These are phyloP conservation scores for Myripristis murdjan DNA, from an alignment of 2,797 vertebrate species.

Conservation along the genomic window DNA sequence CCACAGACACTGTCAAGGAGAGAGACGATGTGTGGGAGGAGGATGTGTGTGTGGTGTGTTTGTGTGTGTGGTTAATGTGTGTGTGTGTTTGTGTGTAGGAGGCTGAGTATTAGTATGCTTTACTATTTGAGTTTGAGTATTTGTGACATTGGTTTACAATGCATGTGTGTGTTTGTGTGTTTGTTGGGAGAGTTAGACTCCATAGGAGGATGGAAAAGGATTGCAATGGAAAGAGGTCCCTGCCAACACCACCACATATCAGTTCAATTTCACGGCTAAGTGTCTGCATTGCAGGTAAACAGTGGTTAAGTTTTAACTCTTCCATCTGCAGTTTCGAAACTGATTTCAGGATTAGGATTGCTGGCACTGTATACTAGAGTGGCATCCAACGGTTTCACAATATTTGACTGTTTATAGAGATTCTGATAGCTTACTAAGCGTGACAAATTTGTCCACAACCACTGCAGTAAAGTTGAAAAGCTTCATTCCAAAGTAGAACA, in stretches of 20 bases:
- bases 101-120: constrained; percentile 47
- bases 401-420: background rate
- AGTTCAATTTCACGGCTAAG: constrained; percentile 54
- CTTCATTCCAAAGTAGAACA: no score
- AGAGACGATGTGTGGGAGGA: constrained; percentile 58
- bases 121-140: constrained; percentile 56
- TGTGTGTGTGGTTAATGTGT: constrained; percentile 65
- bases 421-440: constrained; percentile 7
- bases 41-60: constrained; percentile 63
- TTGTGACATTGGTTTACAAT: constrained; percentile 55
- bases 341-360: constrained; percentile 31
- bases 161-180: constrained; percentile 52
- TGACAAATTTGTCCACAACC: background rate
- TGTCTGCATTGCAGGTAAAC: constrained; percentile 52
- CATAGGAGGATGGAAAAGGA: constrained; percentile 57
- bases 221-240: constrained; percentile 57
- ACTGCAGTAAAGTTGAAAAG: background rate
- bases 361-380: constrained; percentile 1
- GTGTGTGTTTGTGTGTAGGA: constrained; percentile 40
- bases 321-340: constrained; percentile 30
- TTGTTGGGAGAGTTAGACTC: constrained; percentile 38
- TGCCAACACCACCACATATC: constrained; percentile 44
- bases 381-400: constrained; percentile 14
- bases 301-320: constrained; percentile 12
- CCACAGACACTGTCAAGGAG: constrained; percentile 41